phyloP scores from a whole-genome alignment of 2,113 vertebrate species.

The Pimephales promelas region DNA sequence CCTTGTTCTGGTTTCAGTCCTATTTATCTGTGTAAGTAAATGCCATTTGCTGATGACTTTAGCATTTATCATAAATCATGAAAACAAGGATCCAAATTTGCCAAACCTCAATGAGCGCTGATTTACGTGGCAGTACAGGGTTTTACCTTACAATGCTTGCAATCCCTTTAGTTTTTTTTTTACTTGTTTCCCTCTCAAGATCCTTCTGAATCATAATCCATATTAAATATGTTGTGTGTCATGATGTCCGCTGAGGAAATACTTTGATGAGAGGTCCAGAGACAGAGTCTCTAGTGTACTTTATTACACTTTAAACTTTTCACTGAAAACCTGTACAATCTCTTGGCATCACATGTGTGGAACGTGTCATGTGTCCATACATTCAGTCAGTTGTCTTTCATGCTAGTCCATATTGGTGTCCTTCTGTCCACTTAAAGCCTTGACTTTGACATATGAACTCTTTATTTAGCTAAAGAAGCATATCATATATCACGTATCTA shows the following conservation, averaged over 20 bases:
- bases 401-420: not conserved
- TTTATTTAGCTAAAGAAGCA: constrained; percentile 29
- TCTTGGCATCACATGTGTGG: not conserved
- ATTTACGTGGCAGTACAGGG: not conserved
- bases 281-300: not conserved
- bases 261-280: not conserved
- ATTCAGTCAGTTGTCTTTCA: not conserved
- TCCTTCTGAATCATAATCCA: not conserved
- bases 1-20: constrained; percentile 11
- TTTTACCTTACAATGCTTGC: not conserved
- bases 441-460: constrained; percentile 23
- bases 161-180: not conserved
- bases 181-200: not conserved
- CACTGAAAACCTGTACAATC: not conserved
- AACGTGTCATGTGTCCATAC: not conserved
- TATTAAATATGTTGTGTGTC: constrained; percentile 6
- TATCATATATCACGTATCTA: constrained; percentile 8
- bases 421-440: not conserved
- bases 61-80: constrained; percentile 31
- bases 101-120: not conserved
- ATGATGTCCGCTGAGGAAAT: not conserved
- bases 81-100: not conserved
- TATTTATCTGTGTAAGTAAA: constrained; percentile 15
- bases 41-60: constrained; percentile 30
- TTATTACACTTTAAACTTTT: not conserved